Percentiles rank a stretch among this genome's conserved stretches.
Conservation (phyloP, 2,888 invertebrate genomes). For the Chrysodeixis includens region DNA sequence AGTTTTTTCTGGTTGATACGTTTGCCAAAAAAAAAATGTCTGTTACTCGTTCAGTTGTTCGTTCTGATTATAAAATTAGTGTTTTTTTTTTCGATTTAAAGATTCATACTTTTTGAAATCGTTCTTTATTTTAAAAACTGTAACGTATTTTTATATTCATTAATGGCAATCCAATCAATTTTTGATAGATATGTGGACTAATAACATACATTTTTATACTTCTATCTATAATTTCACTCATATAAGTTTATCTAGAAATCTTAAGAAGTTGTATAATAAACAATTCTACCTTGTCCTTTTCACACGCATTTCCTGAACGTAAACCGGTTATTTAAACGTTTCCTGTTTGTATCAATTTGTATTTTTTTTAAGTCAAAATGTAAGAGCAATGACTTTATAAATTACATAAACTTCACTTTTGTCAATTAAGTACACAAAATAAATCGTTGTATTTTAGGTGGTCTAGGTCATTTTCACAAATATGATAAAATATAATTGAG, state of each 20-base stretch:
- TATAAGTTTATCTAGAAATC: slow-evolving; percentile 10
- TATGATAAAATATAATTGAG: background rate
- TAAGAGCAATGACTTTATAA: slow-evolving; percentile 47
- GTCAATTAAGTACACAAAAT: slow-evolving; percentile 24
- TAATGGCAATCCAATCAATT: too few relatives aligned
- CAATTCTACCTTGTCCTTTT: slow-evolving; percentile 37
- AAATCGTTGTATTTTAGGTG: slow-evolving; percentile 15
- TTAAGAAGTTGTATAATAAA: slow-evolving; percentile 7
- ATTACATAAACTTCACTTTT: slow-evolving; percentile 36
- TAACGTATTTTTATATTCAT: too few relatives aligned
- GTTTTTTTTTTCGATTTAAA: background rate
- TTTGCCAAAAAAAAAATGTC: background rate
- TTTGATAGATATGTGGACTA: too few relatives aligned
- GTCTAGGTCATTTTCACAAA: background rate
- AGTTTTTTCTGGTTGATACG: background rate
- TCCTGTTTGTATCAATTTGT: slow-evolving; percentile 49
- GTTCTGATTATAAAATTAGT: background rate
- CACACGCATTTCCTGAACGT: slow-evolving; percentile 45
- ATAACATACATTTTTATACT: too few relatives aligned
- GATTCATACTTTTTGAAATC: background rate
- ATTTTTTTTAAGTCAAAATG: slow-evolving; percentile 29
- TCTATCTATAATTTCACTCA: too few relatives aligned
- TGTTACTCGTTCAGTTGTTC: background rate
- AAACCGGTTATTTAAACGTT: slow-evolving; percentile 49
- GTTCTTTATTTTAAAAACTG: background rate